These are phyloP conservation scores for Atethmia centrago DNA, from an alignment of 2,888 invertebrate genomes.

Conservation along the genomic window DNA sequence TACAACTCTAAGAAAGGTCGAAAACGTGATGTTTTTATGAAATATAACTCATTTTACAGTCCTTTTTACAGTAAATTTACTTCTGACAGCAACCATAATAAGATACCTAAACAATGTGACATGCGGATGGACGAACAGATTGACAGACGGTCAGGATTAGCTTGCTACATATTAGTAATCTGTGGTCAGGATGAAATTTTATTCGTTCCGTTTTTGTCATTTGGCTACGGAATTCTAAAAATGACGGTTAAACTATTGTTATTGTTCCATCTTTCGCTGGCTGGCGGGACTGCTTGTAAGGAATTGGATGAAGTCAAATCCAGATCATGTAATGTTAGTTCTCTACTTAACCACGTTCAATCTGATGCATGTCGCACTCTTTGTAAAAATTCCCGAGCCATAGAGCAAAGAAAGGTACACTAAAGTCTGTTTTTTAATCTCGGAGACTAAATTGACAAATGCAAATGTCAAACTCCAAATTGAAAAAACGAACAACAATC, in stretches of 20 bases:
- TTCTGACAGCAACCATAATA: background rate
- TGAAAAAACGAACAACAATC: no score
- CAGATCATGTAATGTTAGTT: background rate
- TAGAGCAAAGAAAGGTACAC: constrained; percentile 6
- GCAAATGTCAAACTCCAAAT: no score
- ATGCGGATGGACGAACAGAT: background rate
- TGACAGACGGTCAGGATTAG: background rate
- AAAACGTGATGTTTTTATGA: background rate
- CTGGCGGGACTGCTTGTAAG: background rate
- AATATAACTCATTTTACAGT: background rate
- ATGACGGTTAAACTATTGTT: background rate
- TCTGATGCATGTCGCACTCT: background rate
- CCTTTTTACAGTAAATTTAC: background rate
- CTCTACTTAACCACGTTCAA: background rate
- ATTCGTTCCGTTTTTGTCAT: background rate
- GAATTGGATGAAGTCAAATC: background rate
- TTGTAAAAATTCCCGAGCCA: constrained; percentile 6
- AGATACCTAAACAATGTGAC: background rate
- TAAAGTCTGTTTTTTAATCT: no score
- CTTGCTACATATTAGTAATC: no score
- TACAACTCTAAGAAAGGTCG: background rate
- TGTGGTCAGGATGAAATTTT: background rate
- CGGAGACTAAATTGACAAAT: no score
- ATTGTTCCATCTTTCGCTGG: background rate
- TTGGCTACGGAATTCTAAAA: background rate